phyloP scores from a whole-genome alignment of 2,113 vertebrate genomes.

The Ardeotis arabs region DNA sequence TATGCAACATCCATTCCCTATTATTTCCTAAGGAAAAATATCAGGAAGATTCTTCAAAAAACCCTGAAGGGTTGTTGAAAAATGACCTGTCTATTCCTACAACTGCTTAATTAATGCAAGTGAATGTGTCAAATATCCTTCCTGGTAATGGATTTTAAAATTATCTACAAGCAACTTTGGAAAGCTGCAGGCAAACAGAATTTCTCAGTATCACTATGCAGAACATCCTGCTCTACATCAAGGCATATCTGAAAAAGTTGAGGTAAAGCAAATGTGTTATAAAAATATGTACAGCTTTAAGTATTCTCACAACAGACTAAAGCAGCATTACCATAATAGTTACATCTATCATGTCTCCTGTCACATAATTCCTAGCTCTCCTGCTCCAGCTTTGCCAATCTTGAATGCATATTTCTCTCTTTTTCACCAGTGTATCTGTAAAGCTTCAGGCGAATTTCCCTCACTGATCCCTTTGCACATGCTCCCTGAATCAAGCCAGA shows the following conservation, averaged over 20 bases:
- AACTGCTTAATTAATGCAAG: slow-evolving; percentile 60
- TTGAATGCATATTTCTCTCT: slow-evolving; percentile 20
- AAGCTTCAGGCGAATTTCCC: background rate
- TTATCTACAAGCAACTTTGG: slow-evolving; percentile 33
- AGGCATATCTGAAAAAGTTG: background rate
- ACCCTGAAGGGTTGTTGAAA: slow-evolving; percentile 3
- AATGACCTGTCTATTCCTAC: background rate
- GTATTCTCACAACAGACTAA: slow-evolving; percentile 42
- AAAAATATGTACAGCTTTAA: slow-evolving; percentile 45
- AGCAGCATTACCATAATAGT: slow-evolving; percentile 48
- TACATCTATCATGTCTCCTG: slow-evolving; percentile 28
- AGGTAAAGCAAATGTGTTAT: slow-evolving; percentile 3
- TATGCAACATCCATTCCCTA: background rate
- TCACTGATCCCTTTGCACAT: background rate
- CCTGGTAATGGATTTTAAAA: slow-evolving; percentile 53
- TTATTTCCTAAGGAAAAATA: background rate
- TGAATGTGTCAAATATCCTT: slow-evolving; percentile 36
- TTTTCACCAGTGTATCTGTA: background rate
- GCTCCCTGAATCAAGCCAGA: background rate
- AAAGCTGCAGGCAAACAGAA: slow-evolving; percentile 59
- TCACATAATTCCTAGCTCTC: slow-evolving; percentile 21
- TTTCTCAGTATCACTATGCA: slow-evolving; percentile 23
- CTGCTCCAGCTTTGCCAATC: background rate
- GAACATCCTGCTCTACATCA: slow-evolving; percentile 32
- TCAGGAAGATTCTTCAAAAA: background rate